Percentiles rank a stretch among this genome's conserved stretches.
These are phyloP conservation scores for Caenorhabditis briggsae DNA, from an alignment of 1,140 invertebrate species.

Conservation along the genomic window DNA sequence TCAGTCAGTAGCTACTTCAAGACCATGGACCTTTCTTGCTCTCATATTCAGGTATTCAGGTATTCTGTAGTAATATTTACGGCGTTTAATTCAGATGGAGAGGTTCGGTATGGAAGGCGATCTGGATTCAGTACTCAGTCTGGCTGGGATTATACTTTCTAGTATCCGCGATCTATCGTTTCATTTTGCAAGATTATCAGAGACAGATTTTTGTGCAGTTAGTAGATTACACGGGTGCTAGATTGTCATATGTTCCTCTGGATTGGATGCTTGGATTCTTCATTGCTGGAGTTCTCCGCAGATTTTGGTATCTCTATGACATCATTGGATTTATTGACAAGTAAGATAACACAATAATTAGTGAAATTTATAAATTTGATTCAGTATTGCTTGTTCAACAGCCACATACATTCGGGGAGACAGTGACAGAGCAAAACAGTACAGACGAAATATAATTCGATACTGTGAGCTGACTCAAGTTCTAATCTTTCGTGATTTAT, in stretches of 20 bases:
- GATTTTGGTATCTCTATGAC: conserved; percentile 62
- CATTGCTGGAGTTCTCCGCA: conserved; percentile 59
- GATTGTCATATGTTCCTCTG: conserved; percentile 59
- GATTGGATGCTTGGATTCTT: conserved; percentile 65
- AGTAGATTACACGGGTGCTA: conserved; percentile 47
- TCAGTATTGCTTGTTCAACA: conserved; percentile 60
- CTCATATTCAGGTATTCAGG: conserved; percentile 55
- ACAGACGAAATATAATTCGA: conserved; percentile 57
- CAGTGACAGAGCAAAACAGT: conserved; percentile 47
- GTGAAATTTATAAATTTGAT: neutral
- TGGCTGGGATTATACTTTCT: conserved; percentile 58
- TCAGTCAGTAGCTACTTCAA: conserved; percentile 59
- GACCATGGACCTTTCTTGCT: conserved; percentile 61
- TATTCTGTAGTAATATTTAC: neutral
- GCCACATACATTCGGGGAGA: conserved; percentile 58
- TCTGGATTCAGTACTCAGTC: conserved; percentile 62
- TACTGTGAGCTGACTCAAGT: conserved; percentile 60
- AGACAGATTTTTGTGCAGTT: conserved; percentile 38
- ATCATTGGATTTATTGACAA: conserved; percentile 65
- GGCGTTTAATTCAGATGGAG: conserved; percentile 46
- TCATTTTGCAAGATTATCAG: conserved; percentile 47
- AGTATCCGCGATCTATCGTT: conserved; percentile 58
- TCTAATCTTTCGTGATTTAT: conserved; percentile 62
- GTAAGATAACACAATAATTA: neutral
- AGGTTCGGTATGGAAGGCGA: conserved; percentile 60